phyloP scores from a whole-genome alignment of 35 echinoderm and acorn worm species.

The Ophioderma brevispina region DNA sequence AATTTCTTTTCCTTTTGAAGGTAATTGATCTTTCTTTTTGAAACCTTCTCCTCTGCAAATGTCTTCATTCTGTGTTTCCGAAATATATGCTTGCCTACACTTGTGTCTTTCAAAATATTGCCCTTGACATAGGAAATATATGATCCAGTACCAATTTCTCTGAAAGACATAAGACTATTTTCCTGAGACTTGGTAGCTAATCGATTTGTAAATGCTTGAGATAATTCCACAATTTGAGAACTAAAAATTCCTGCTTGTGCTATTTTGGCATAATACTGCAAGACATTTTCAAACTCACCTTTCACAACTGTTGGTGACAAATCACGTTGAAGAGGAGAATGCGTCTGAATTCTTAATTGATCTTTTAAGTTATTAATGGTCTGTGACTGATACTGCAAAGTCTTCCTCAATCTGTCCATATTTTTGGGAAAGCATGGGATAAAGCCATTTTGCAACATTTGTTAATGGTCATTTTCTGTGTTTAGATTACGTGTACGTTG shows the following conservation, averaged over 20 bases:
- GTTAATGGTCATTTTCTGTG: constrained; percentile 85
- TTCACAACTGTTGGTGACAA: neutral
- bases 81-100: constrained; percentile 10
- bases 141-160: constrained; percentile 30
- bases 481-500: no score
- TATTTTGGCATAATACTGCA: constrained; percentile 29
- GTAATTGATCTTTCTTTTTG: neutral
- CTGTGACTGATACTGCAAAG: constrained; percentile 14
- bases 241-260: neutral
- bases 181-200: neutral
- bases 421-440: neutral
- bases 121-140: constrained; percentile 1
- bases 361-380: constrained; percentile 13
- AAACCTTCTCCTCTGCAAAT: constrained; percentile 29
- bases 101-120: constrained; percentile 38
- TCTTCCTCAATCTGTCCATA: constrained; percentile 7
- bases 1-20: constrained; percentile 44
- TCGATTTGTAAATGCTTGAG: constrained; percentile 22
- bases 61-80: constrained; percentile 41
- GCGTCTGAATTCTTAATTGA: neutral
- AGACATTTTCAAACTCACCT: constrained; percentile 28
- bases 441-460: constrained; percentile 46
- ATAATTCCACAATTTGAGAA: neutral
- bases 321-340: neutral
- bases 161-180: constrained; percentile 4